phyloP scores from a whole-genome alignment of 2,888 invertebrate genomes.

The Iphiclides podalirius region DNA sequence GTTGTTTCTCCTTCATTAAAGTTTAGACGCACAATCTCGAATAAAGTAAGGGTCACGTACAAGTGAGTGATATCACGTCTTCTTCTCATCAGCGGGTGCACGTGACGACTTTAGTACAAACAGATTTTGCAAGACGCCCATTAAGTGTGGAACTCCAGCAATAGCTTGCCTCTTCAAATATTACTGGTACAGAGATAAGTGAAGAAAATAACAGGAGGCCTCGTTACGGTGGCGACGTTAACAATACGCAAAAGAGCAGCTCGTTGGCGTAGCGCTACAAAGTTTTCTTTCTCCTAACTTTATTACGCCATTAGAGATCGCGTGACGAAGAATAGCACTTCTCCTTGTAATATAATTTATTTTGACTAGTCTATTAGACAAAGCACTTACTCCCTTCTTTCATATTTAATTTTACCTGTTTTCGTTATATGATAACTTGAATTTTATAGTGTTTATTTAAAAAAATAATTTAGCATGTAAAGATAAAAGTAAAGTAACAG shows the following conservation, averaged over 20 bases:
- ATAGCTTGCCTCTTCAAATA: slow-evolving; percentile 32
- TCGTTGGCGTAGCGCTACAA: slow-evolving; percentile 48
- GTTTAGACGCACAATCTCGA: slow-evolving; percentile 54
- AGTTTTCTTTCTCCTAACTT: slow-evolving; percentile 75
- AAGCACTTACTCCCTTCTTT: slow-evolving; percentile 48
- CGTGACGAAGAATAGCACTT: slow-evolving; percentile 68
- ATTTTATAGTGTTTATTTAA: too few relatives aligned
- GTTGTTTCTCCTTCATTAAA: slow-evolving; percentile 38
- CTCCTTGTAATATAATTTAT: slow-evolving; percentile 61
- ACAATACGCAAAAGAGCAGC: slow-evolving; percentile 74
- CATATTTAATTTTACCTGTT: slow-evolving; percentile 23
- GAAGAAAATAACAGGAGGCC: slow-evolving; percentile 42
- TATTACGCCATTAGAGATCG: slow-evolving; percentile 75
- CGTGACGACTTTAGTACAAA: slow-evolving; percentile 78
- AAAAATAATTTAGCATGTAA: too few relatives aligned
- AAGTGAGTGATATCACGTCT: slow-evolving; percentile 78
- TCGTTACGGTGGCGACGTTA: slow-evolving; percentile 54
- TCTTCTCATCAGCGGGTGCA: slow-evolving; percentile 75
- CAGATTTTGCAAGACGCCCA: slow-evolving; percentile 73
- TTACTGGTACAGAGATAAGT: slow-evolving; percentile 36
- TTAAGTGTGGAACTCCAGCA: slow-evolving; percentile 42
- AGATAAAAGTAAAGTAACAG: too few relatives aligned
- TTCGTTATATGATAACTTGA: too few relatives aligned
- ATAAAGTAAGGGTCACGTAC: slow-evolving; percentile 73
- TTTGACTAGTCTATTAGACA: slow-evolving; percentile 55